Base-by-base conservation (phyloP, 92 coral and sea anemone genomes). In the Zoanthus gigantus region DNA sequence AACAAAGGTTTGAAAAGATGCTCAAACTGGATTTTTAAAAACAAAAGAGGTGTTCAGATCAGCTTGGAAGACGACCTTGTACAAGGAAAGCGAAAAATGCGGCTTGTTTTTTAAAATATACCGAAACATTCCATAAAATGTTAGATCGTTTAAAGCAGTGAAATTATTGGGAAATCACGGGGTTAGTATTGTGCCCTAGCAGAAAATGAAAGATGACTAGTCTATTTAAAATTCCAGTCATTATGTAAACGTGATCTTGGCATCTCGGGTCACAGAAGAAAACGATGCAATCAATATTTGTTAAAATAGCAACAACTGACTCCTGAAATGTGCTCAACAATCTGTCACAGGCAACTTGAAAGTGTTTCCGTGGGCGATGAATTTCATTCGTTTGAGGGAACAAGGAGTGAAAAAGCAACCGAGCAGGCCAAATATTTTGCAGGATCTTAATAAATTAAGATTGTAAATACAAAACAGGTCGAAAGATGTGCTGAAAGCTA, bases 401-500 rank as follows among this genome's bases (percentile, higher is more conserved):
- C 2, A 47, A 23, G 7, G 2, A 17, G 30, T 14, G 9, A 47
- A 3, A 23, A 3, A 47, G 28, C 28, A 81, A 47, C n/a, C n/a
- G 65, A 48, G 14, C 67, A n/a, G 13, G 9, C 12, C 5, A 66
- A 44, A 42, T 28, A 65, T 14, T 63, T 47, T 32, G 48, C 14
- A 60, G 45, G 15, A 46, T 48, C 31, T 13, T 13, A 18, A 44
- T 45, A 66, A 50, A 15, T 7, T 7, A 46, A 63, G 7, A 29
- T 28, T 67, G 37, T 16, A 66, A 66, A 81, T 67, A 65, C 85
- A 81, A 81, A 81, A 81, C 85, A 81, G 85, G 60, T 50, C 52
- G 46, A 28, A 7, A 29, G 12, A 11, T 61, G 53, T 47, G 85
- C 74, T 67, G 85, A 81, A 81, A 81, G 61, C 58, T 17, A 17